Base-by-base conservation (phyloP, 2,888 invertebrate genomes). In the Sminthurinus aureus region DNA sequence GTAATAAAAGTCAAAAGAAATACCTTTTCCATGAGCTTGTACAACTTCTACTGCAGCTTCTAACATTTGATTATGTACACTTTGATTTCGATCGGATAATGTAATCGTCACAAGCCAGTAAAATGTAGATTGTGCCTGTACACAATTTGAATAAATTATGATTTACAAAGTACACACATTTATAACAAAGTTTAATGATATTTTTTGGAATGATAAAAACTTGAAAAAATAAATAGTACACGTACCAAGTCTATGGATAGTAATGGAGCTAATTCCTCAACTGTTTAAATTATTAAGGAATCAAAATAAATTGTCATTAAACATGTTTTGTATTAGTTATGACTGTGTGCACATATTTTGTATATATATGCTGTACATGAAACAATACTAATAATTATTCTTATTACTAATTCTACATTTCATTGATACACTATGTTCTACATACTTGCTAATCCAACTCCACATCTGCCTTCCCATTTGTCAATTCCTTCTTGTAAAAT, bases 31-130 rank as follows among this genome's bases (percentile, higher is more conserved):
- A 91, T 99, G 98, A 82, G 95, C 91, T 90, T 98, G 96, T 2
- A 99, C 96, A 85, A 96, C 94, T 78, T 95, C 95, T 87, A 98
- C 93, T n/a, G 98, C 98, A 18, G 98, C 97, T 86, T 94, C 94
- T 83, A 98, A 92, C 98, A 99, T 98, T 90, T 96, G 94, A 50
- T 94, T 95, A 82, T 97, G 93, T 24, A 97, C 97, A 67, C 92
- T 92, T 87, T 94, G 93, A 90, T 94, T 93, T 26, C 98, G 92
- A 92, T 99, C 99, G 0, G 95, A 95, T 73, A 99, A 92, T 0
- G 96, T 96, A 81, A 93, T 93, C 8, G 94, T 93, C 69, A 99
- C 97, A 91, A 96, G 77, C 88, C 88, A 88, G 15, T 84, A 79
- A 85, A 88, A 86, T 24, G 84, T 86, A 18, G 81, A 77, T 22